phyloP scores from a whole-genome alignment of 2,113 vertebrate species.

The Pteropus alecto region DNA sequence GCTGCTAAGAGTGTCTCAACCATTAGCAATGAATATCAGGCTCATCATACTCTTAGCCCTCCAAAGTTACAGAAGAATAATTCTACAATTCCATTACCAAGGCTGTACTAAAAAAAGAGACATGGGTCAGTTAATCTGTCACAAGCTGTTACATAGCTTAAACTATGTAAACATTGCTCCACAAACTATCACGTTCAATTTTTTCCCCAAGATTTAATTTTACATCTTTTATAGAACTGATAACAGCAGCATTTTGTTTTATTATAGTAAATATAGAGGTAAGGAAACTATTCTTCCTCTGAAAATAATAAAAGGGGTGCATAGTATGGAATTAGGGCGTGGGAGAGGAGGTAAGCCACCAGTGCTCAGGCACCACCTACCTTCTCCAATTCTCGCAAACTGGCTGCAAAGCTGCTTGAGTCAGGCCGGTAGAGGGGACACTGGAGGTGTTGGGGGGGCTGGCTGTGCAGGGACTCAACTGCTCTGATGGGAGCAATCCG shows the following conservation, averaged over 20 bases:
- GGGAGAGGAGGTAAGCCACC: not conserved
- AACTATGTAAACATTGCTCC: constrained; percentile 6
- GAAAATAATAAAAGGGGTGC: not conserved
- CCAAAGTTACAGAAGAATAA: not conserved
- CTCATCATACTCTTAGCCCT: not conserved
- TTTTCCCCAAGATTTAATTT: not conserved
- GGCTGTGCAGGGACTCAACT: constrained; percentile 74
- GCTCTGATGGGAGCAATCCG: constrained; percentile 86
- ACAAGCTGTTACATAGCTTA: not conserved
- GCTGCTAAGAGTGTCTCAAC: not conserved
- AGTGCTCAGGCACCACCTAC: constrained; percentile 71
- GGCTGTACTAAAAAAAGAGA: not conserved
- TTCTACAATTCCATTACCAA: not conserved
- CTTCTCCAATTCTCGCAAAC: constrained; percentile 95
- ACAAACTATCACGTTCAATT: not conserved
- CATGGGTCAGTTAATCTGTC: not conserved
- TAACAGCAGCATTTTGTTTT: not conserved
- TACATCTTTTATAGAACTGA: not conserved
- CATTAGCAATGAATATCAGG: not conserved
- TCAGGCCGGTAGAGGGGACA: constrained; percentile 91
- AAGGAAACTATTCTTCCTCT: constrained; percentile 16
- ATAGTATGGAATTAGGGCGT: not conserved
- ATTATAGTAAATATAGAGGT: not conserved
- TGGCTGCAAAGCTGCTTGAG: constrained; percentile 95
- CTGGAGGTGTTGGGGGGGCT: constrained; percentile 84